These are phyloP conservation scores for Amphiprion ocellaris DNA, from an alignment of 2,113 vertebrate genomes.

Conservation along the genomic window DNA sequence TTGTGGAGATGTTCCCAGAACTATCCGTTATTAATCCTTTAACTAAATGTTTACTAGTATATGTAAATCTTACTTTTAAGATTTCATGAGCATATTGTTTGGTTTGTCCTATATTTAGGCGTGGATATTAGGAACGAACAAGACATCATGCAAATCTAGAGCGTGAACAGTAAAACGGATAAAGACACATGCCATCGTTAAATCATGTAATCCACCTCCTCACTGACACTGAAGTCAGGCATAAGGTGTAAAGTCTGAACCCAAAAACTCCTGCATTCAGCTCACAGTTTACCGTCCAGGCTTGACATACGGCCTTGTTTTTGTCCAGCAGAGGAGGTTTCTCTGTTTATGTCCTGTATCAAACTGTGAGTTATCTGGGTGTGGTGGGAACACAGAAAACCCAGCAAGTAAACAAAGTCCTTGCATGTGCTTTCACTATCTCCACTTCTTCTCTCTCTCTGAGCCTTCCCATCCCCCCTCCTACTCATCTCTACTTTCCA, in stretches of 20 bases:
- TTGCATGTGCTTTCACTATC: conserved; percentile 36
- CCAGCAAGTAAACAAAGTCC: conserved; percentile 64
- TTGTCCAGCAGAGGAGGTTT: conserved; percentile 12
- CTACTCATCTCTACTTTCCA: conserved; percentile 27
- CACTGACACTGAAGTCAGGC: not conserved
- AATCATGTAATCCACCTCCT: too few relatives aligned
- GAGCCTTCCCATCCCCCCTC: not conserved
- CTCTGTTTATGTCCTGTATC: conserved; percentile 53
- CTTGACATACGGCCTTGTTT: conserved; percentile 43
- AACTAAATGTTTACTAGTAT: too few relatives aligned
- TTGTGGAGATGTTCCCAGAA: too few relatives aligned
- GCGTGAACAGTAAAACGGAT: too few relatives aligned
- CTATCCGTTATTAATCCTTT: too few relatives aligned
- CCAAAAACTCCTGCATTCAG: conserved; percentile 8
- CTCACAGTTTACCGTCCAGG: conserved; percentile 30
- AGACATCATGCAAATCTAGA: too few relatives aligned
- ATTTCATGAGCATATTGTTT: too few relatives aligned
- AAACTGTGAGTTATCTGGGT: conserved; percentile 70
- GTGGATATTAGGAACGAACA: too few relatives aligned
- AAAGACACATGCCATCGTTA: too few relatives aligned
- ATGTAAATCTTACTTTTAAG: too few relatives aligned
- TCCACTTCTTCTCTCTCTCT: conserved; percentile 6
- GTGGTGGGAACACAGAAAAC: conserved; percentile 63
- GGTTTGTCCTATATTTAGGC: too few relatives aligned
- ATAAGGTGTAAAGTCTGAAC: conserved; percentile 4